Percentiles rank a stretch among this genome's conserved stretches.
Evolutionary conservation across 2,888 invertebrate genomes (phyloP).

Genomic region (Melanostoma scalare): DNA sequence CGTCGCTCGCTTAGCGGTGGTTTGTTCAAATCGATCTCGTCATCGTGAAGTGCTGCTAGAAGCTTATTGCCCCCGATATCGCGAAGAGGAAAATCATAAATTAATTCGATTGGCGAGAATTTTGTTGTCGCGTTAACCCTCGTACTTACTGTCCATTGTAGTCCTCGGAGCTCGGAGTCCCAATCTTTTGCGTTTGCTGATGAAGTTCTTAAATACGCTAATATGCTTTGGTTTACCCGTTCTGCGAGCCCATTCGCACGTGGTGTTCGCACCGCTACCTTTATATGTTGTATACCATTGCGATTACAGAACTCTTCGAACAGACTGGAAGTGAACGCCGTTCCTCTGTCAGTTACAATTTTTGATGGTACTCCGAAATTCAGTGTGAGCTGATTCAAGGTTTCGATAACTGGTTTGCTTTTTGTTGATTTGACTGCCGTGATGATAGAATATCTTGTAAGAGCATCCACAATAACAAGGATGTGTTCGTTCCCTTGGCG

Average conservation of each 20-base stretch:
- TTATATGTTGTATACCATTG: slow-evolving; percentile 59
- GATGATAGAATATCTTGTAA: too few relatives aligned
- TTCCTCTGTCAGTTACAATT: slow-evolving; percentile 34
- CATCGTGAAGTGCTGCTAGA: too few relatives aligned
- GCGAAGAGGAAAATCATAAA: too few relatives aligned
- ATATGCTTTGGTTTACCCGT: slow-evolving; percentile 50
- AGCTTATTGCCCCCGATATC: too few relatives aligned
- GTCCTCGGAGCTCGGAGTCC: slow-evolving; percentile 22
- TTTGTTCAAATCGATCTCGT: too few relatives aligned
- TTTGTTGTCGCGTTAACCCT: too few relatives aligned
- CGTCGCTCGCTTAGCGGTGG: too few relatives aligned
- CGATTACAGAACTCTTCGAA: slow-evolving; percentile 36
- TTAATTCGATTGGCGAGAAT: too few relatives aligned
- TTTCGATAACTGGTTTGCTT: slow-evolving; percentile 30
- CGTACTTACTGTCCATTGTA: too few relatives aligned
- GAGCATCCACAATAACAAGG: too few relatives aligned
- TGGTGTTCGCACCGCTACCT: slow-evolving; percentile 64
- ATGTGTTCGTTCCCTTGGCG: too few relatives aligned
- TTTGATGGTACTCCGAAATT: slow-evolving; percentile 14
- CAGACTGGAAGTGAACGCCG: slow-evolving; percentile 38
- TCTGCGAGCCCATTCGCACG: slow-evolving; percentile 58
- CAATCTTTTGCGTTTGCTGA: slow-evolving; percentile 7
- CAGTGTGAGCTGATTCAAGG: background rate
- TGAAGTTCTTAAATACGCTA: slow-evolving; percentile 1
- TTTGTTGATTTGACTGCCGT: slow-evolving; percentile 49